Evolutionary conservation across 2,113 vertebrate species (phyloP).

Genomic region (Grallaria varia): DNA sequence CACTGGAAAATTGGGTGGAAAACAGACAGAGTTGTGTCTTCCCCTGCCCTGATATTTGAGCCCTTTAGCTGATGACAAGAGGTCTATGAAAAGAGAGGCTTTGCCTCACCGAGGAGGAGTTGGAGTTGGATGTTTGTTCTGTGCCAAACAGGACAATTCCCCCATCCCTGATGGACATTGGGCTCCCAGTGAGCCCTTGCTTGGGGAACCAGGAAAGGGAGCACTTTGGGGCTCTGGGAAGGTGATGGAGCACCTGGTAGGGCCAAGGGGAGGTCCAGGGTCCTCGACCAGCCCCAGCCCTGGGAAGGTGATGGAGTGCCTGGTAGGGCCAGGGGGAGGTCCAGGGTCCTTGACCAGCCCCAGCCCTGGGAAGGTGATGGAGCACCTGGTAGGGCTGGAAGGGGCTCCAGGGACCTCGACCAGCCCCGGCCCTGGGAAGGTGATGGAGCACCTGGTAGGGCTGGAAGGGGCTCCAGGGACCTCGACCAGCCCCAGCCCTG

Average conservation of each 20-base stretch:
- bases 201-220: no score
- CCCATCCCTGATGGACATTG: accelerated
- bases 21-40: neutral
- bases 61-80: neutral
- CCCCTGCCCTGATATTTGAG: neutral
- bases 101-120: neutral
- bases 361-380: neutral
- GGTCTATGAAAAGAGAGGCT: neutral
- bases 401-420: neutral
- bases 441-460: neutral
- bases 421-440: neutral
- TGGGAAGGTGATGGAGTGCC: neutral
- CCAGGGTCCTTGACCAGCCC: neutral
- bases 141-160: neutral
- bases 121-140: neutral
- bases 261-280: neutral
- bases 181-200: accelerated
- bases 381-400: neutral
- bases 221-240: no score
- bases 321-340: neutral
- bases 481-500: neutral
- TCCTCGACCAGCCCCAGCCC: neutral
- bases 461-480: neutral
- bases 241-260: neutral
- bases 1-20: neutral